Conservation (phyloP, 1,140 invertebrate genomes). For the Mesaphorura yosii region DNA sequence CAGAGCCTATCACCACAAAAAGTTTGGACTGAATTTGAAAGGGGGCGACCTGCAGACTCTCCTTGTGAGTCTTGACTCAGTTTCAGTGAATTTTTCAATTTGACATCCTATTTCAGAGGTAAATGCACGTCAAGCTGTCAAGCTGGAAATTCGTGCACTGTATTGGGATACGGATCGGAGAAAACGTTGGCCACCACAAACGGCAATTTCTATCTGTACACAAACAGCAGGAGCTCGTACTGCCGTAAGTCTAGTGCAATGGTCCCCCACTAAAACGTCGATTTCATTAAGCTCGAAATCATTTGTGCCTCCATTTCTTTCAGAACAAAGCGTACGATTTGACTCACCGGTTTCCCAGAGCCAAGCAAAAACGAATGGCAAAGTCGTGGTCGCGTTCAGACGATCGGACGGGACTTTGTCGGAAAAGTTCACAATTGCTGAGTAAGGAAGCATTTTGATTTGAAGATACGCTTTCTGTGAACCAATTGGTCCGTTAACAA, state of each 20-base stretch:
- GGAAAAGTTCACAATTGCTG: slow-evolving; percentile 2
- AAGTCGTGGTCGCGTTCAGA: slow-evolving; percentile 7
- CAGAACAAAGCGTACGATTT: slow-evolving; percentile 16
- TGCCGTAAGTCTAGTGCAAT: slow-evolving; percentile 14
- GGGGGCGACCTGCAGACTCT: too few relatives aligned
- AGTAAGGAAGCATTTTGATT: slow-evolving; percentile 5
- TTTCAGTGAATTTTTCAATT: background rate
- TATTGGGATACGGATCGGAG: slow-evolving; percentile 12
- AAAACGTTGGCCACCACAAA: background rate
- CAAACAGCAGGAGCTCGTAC: slow-evolving; percentile 4
- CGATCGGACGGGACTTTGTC: slow-evolving; percentile 5
- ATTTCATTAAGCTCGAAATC: background rate
- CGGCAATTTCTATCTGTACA: slow-evolving; percentile 19
- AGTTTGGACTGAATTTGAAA: too few relatives aligned
- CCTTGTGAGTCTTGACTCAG: background rate
- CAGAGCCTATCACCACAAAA: too few relatives aligned
- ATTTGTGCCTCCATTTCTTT: background rate
- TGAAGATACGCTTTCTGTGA: too few relatives aligned
- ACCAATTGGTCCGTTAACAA: too few relatives aligned
- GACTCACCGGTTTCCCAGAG: slow-evolving; percentile 2
- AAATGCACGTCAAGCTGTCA: slow-evolving; percentile 15
- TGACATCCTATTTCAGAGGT: slow-evolving; percentile 10
- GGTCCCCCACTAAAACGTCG: background rate
- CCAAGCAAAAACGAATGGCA: slow-evolving; percentile 16
- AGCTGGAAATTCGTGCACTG: slow-evolving; percentile 4